A percentile compares a stretch with the other conserved stretches of the same genome.
These are phyloP conservation scores for Montipora capricornis DNA, from an alignment of 64 coral and sea anemone genomes.

Conservation along the genomic window DNA sequence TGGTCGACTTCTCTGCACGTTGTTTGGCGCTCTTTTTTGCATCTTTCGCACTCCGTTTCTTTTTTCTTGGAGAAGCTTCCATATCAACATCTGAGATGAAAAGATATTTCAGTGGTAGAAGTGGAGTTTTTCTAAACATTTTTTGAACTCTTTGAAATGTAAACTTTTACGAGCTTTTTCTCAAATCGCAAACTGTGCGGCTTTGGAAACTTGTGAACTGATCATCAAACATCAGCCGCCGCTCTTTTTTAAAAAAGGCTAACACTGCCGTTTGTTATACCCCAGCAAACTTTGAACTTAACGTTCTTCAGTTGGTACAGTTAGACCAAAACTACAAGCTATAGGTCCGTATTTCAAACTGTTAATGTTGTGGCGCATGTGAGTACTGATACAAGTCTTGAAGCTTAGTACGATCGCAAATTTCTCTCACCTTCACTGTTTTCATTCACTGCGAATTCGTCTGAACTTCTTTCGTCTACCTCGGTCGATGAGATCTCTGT, in stretches of 20 bases:
- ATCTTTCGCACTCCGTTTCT: constrained; percentile 1
- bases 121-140: neutral
- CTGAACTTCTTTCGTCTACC: neutral
- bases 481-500: neutral
- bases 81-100: neutral
- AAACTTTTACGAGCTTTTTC: neutral
- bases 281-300: neutral
- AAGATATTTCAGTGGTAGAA: neutral
- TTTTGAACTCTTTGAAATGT: constrained; percentile 3
- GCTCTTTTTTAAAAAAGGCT: neutral
- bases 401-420: neutral
- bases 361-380: neutral
- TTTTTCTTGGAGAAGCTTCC: constrained; percentile 9
- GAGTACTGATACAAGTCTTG: neutral
- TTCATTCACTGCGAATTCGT: neutral
- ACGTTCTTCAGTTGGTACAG: neutral
- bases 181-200: neutral
- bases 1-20: constrained; percentile 7
- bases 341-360: neutral
- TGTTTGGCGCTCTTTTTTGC: constrained; percentile 40
- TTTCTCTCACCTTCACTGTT: neutral
- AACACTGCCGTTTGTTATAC: neutral
- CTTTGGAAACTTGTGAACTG: neutral
- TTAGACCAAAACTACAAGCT: neutral
- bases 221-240: neutral